Percentiles rank a stretch among this genome's conserved stretches.
phyloP scores from a whole-genome alignment of 2,113 vertebrate species.

The Loxodonta africana region DNA sequence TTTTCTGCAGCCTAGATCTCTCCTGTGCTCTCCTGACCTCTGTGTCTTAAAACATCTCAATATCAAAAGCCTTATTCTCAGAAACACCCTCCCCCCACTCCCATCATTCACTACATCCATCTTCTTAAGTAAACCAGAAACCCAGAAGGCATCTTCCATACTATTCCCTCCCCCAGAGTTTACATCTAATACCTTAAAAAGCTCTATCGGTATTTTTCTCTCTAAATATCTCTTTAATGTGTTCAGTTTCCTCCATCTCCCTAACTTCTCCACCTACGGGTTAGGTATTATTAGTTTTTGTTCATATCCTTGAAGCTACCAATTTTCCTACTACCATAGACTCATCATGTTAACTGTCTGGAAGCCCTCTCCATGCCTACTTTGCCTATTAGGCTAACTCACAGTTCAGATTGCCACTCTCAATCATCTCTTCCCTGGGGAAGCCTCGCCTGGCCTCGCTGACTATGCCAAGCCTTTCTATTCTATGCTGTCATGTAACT shows the following conservation, averaged over 20 bases:
- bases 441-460: not conserved
- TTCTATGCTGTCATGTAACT: not conserved
- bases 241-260: not conserved
- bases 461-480: not conserved
- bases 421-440: not conserved
- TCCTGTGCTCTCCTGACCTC: not conserved
- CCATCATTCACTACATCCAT: not conserved
- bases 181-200: not conserved
- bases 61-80: not conserved
- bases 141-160: not conserved
- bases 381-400: not conserved
- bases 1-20: not conserved
- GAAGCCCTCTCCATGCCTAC: not conserved
- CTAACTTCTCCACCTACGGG: not conserved
- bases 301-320: not conserved
- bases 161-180: not conserved
- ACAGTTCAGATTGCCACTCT: not conserved
- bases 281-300: not conserved
- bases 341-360: not conserved
- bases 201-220: not conserved
- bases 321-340: not conserved
- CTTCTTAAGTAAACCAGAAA: not conserved
- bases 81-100: accelerated
- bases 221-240: not conserved
- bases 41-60: not conserved